Conservation (phyloP, 2,888 invertebrate genomes). For the Lochmaea crataegi region DNA sequence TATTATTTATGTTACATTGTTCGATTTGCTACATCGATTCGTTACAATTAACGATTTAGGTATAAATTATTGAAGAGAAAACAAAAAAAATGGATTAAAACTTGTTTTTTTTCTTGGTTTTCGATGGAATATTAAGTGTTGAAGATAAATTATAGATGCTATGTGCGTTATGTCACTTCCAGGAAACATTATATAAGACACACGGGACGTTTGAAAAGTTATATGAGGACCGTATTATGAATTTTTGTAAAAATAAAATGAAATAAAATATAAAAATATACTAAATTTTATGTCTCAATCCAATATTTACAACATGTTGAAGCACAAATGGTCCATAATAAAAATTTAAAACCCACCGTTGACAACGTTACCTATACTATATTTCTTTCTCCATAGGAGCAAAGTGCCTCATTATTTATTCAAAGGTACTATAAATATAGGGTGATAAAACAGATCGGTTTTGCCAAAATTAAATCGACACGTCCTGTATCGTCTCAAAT, state of each 20-base stretch:
- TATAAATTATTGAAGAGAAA: not conserved
- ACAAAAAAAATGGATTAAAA: not conserved
- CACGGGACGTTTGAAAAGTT: not conserved
- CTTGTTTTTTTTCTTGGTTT: not conserved
- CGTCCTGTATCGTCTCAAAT: too few relatives aligned
- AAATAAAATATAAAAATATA: too few relatives aligned
- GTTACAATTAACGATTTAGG: not conserved
- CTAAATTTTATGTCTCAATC: too few relatives aligned
- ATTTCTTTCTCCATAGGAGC: too few relatives aligned
- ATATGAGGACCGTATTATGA: not conserved
- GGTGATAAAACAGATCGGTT: too few relatives aligned
- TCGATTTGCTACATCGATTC: not conserved
- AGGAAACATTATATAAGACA: slow-evolving; percentile 9
- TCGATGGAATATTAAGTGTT: not conserved
- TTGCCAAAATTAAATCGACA: too few relatives aligned
- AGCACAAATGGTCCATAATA: too few relatives aligned
- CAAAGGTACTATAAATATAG: too few relatives aligned
- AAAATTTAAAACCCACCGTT: too few relatives aligned
- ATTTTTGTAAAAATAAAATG: not conserved
- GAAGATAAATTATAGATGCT: not conserved
- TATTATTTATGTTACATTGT: not conserved
- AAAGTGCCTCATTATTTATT: too few relatives aligned
- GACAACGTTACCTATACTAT: too few relatives aligned
- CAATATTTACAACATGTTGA: too few relatives aligned
- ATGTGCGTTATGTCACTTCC: slow-evolving; percentile 1